Percentiles rank a stretch among this genome's conserved stretches.
Conservation (phyloP, 2,797 vertebrate genomes). For the Anolis apletophallus region DNA sequence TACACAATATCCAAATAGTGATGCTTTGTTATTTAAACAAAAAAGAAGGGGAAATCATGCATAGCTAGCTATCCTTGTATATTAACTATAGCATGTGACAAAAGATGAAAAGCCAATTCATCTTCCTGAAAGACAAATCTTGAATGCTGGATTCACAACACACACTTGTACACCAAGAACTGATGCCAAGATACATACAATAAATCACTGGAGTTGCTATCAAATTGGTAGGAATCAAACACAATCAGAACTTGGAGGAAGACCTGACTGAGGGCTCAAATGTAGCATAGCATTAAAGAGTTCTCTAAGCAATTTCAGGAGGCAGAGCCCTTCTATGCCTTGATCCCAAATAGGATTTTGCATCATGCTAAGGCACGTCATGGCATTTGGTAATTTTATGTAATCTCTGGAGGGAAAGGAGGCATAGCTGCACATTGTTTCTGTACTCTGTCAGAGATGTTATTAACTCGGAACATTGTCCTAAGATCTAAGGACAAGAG, state of each 20-base stretch:
- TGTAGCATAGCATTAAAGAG: not conserved
- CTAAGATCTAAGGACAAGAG: too few relatives aligned
- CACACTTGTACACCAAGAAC: not conserved
- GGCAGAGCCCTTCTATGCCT: not conserved
- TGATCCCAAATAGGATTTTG: too few relatives aligned
- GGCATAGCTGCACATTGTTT: too few relatives aligned
- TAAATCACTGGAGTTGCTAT: not conserved
- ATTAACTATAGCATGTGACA: conserved; percentile 31
- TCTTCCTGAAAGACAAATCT: not conserved
- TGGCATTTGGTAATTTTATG: too few relatives aligned
- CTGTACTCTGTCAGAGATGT: too few relatives aligned
- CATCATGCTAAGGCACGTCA: not conserved
- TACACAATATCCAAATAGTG: conserved; percentile 4
- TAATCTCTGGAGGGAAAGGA: too few relatives aligned
- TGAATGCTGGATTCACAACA: not conserved
- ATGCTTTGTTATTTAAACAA: conserved; percentile 20
- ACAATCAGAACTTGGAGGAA: not conserved
- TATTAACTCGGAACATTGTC: too few relatives aligned
- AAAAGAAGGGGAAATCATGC: not conserved
- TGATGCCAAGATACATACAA: not conserved
- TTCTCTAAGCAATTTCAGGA: not conserved
- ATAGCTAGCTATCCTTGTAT: conserved; percentile 14
- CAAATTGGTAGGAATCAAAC: not conserved
- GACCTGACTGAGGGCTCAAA: not conserved
- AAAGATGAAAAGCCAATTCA: conserved; percentile 27